These are phyloP conservation scores for Brenthis ino DNA, from an alignment of 2,888 invertebrate genomes.

Conservation along the genomic window DNA sequence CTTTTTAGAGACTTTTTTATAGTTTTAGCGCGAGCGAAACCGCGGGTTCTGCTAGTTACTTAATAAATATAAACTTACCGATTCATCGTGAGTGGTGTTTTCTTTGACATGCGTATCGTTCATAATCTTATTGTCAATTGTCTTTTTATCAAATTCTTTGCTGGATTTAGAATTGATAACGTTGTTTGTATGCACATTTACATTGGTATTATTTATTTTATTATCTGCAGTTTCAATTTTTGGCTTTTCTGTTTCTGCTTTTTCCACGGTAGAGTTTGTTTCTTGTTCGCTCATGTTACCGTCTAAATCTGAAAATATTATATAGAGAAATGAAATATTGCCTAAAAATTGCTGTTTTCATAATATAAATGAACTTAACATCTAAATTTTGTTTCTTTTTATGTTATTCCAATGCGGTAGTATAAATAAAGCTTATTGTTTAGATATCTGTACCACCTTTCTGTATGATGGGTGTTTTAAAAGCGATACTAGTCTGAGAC, in stretches of 20 bases:
- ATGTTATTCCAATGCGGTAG: no score
- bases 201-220: conserved; percentile 17
- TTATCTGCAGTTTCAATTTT: conserved; percentile 17
- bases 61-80: conserved; percentile 9
- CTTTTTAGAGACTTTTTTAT: no score
- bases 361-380: neutral
- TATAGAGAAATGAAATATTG: neutral
- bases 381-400: no score
- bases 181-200: conserved; percentile 16
- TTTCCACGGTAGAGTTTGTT: conserved; percentile 35
- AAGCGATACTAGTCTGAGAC: no score
- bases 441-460: no score
- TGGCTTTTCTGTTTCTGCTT: conserved; percentile 19
- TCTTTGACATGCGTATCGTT: conserved; percentile 8
- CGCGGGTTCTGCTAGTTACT: neutral
- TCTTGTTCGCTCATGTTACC: conserved; percentile 54
- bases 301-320: conserved; percentile 57
- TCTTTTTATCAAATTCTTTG: conserved; percentile 20
- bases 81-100: conserved; percentile 11
- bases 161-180: conserved; percentile 20
- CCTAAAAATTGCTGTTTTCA: neutral
- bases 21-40: no score
- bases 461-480: no score
- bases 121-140: conserved; percentile 18
- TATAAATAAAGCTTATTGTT: no score